Evolutionary conservation across 2,888 invertebrate species (phyloP), one percentile per base, ranked within the genome.

Genomic region (Nebria brevicollis): DNA sequence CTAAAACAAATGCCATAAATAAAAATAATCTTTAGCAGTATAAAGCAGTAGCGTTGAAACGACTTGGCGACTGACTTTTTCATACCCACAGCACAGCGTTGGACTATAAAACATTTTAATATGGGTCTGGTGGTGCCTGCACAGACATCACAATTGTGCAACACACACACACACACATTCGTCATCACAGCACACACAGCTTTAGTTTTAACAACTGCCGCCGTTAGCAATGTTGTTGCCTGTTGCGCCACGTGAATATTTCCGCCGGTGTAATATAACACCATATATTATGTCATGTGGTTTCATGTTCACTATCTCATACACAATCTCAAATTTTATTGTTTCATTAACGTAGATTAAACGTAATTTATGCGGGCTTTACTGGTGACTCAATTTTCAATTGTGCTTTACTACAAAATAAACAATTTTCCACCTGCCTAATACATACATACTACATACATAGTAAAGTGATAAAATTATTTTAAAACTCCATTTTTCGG

Each of bases 61-160:
- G 73, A 26, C 25, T 25, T 15, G 66, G 15, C 66, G 70, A 34
- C 34, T 11, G 70, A 70, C 70, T 70, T 70, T 70, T 70, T 70
- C 20, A 34, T 70, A 25, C 25, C n/a, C 34, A 25, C 70, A 26
- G 4, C 68, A 10, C 20, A 41, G 6, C 42, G 43, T 73, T 73
- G 73, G 34, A 73, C 73, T 73, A 73, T 73, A 73, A 73, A 73
- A 73, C 73, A 73, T 13, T 73, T 73, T 73, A 73, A 73, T 73
- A 73, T 70, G 70, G 26, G 70, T 15, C 26, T 20, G 26, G 70
- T 20, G 25, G 66, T 66, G 66, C 66, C 15, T 25, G 66, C 15
- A 25, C 66, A 20, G 66, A 25, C 66, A 34, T 11, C 54, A 54
- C 54, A 54, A 54, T 54, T 54, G 54, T 13, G 54, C 13, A 13